Evolutionary conservation across 2,888 invertebrate genomes (phyloP), one percentile per base, ranked within the genome.

Genomic region (Anthophora plumipes): DNA sequence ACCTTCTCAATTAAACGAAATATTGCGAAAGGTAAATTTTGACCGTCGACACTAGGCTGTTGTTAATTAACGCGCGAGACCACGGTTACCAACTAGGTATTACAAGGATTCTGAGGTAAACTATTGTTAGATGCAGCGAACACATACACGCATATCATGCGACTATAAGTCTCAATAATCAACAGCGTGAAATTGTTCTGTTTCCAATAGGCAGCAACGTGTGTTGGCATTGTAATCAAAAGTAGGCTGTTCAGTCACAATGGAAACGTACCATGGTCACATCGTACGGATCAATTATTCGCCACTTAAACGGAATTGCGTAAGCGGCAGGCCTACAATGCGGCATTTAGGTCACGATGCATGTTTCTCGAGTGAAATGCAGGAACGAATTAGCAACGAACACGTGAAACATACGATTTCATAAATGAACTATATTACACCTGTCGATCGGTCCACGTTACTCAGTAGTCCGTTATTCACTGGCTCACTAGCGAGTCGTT

Each of bases 241-340:
- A 85, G 82, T 87, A 77, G 86, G 88, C 82, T 88, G 41, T 59
- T 31, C 73, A 17, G 77, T 64, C 80, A 78, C 85, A 74, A 83
- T 83, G 61, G 68, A 77, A n/a, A 60, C 82, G 70, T 70, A 60
- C 77, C 77, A 82, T 80, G 83, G 79, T 76, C 83, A 80, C 73
- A 80, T 81, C 73, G 85, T 82, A 69, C 77, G 67, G 86, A 87
- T 87, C 88, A 87, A 87, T 87, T 87, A 87, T 87, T 85, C 77
- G 74, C 57, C 80, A 77, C 83, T 87, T 85, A 86, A 81, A 73
- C 75, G 77, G 87, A 83, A 78, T 87, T 80, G 83, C 77, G 82
- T 78, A 70, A 78, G 76, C 50, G 67, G 46, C 80, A 20, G 39
- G 61, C 59, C 59, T 71, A 85, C 84, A 85, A 85, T 85, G 75